Evolutionary conservation across 1,140 invertebrate genomes (phyloP), one percentile per base, ranked within the genome.

Genomic region (Dreissena polymorpha): DNA sequence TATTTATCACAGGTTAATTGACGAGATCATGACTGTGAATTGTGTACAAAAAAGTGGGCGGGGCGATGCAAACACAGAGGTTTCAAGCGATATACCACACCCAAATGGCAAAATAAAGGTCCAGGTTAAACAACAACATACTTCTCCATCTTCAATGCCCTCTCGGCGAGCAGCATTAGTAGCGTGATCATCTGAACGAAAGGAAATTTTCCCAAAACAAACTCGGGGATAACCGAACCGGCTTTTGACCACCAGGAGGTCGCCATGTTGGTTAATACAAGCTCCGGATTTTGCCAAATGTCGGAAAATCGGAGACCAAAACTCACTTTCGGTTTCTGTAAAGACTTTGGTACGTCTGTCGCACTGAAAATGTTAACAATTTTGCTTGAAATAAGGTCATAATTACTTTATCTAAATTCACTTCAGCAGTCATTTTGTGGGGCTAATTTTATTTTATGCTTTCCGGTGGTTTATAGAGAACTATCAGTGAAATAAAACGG

Each of bases 211-310:
- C 50, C 49, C 49, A 84, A 72, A 21, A 84, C 14, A n/a, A 78
- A 72, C 73, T 75, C 81, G 55, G 81, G 81, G 39, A 83, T 83
- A 21, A 16, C 51, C 18, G 57, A 63, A 12, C 78, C 70, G 69
- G 78, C 70, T 73, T 75, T 83, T 29, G 18, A 50, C 65, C 68
- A 12, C 80, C 80, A 82, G 81, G 81, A 83, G 81, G 81, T n/a
- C 81, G 81, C 81, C 81, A 83, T 83, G 39, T 83, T 83, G 65
- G 78, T 73, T 73, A 83, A 25, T n/a, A 83, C 53, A 60, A 83
- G 67, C 60, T 83, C 73, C 23, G 81, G 81, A 70, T 83, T 83
- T 69, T 83, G 63, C 81, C 81, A 83, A 12, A 83, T 18, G 51
- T 83, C 81, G 72, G 81, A 83, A 75, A 83, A 75, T 76, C 70